Evolutionary conservation across 2,797 vertebrate genomes (phyloP).

Genomic region (Parauchenoglanis punctatus): DNA sequence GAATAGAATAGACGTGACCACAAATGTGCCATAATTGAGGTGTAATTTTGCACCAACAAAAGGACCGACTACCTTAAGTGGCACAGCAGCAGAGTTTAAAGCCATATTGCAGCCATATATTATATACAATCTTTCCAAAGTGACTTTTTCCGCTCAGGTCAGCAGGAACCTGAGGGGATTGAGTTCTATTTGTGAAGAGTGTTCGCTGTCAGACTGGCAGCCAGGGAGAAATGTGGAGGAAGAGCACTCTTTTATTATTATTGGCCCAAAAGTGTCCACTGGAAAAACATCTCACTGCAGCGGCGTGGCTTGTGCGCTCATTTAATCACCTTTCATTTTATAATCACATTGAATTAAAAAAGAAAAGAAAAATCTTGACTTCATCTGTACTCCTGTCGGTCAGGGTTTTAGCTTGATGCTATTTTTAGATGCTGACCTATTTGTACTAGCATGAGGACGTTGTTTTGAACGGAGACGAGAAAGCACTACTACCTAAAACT

Average conservation of each 20-base stretch:
- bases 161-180: constrained; percentile 40
- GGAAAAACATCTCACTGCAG: background rate
- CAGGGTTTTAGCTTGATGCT: background rate
- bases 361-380: background rate
- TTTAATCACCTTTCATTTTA: constrained; percentile 6
- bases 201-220: constrained; percentile 32
- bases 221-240: constrained; percentile 22
- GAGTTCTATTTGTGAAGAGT: constrained; percentile 30
- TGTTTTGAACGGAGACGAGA: background rate
- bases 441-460: background rate
- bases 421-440: background rate
- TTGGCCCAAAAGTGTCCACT: constrained; percentile 10
- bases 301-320: background rate
- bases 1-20: background rate
- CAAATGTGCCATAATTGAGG: background rate
- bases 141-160: constrained; percentile 42
- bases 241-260: background rate
- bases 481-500: background rate
- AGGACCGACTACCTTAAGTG: background rate
- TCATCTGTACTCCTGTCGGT: background rate
- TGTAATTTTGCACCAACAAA: background rate
- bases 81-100: background rate
- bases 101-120: background rate
- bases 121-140: background rate
- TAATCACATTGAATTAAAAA: background rate